Evolutionary conservation across 1,140 invertebrate species (phyloP), one percentile per base, ranked within the genome.

Genomic region (Ridgeia piscesae): DNA sequence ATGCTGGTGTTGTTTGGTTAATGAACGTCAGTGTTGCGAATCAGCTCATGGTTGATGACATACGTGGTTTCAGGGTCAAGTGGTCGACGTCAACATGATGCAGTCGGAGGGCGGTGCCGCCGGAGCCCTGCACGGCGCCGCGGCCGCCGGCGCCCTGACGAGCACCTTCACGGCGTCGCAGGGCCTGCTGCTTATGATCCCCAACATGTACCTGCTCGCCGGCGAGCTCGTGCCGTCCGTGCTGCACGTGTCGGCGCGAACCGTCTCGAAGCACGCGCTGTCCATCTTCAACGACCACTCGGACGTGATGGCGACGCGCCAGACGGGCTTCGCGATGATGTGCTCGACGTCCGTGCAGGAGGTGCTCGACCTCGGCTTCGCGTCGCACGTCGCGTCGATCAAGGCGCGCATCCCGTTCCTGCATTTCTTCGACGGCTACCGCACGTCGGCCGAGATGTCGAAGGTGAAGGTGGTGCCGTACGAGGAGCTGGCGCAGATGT

Each of bases 241-340:
- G 92, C 92, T 93, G 50, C 93, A 93, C 91, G 93, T 93, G 33
- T 93, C 93, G 27, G 93, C 93, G 34, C 89, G 93, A 31, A 93
- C 93, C 33, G 93, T 93, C 34, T 93, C 93, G 6, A 93, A 93
- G 89, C 93, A 93, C 89, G 93, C 93, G 34, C 58, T 93, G 1
- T 93, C 93, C 89, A 93, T 93, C 90, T 93, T 93, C 89, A 93
- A 93, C 58, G 93, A 93, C 77, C 93, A 93, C 92, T 93, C 93
- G 11, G 93, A 93, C 91, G 93, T 93, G n/a, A 93, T 93, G 93
- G 92, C 92, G 4, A 90, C 88, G 35, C 58, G 92, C 34, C 92
- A 92, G 89, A 93, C 93, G 27, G 93, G 93, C 35, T 93, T 93
- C 77, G 92, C 92, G 33, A 93, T 93, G 93, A 33, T 93, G 89